Base-by-base conservation (phyloP, 2,797 vertebrate species). In the Odontamblyopus lacepedii region DNA sequence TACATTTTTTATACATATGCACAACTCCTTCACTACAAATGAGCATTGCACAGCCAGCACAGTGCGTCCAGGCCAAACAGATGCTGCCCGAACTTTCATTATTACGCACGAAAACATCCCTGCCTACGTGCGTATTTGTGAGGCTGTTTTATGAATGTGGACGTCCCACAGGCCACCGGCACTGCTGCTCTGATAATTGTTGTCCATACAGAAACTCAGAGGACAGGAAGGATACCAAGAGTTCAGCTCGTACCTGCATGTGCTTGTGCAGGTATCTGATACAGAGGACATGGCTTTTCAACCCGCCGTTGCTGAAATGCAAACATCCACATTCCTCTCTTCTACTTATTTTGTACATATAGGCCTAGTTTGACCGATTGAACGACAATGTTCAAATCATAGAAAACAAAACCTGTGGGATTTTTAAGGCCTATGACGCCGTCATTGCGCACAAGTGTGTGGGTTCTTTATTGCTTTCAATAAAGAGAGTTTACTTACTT, bases 241-340 rank as follows among this genome's bases (percentile, higher is more conserved):
- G 74, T 82, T 77, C 69, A 73, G 76, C 51, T 80, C 81, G 72
- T 75, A 81, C 87, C 88, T 87, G 90, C 89, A 91, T 53, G 53
- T 87, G 90, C 89, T 89, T 53, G 53, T 60, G 79, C n/a, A 77
- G 76, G 85, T 83, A 89, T 90, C 87, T 87, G 88, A 92, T 87
- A 81, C 41, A 83, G 78, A 83, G 76, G 70, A 79, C 76, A 69
- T 74, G 67, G 79, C 63, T 75, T 86, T 80, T 85, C 75, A 83
- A 63, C 77, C 75, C 71, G 61, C 51, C 66, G 72, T 73, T 51
- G 73, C 55, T 83, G 83, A 90, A 89, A 88, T 84, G 86, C 79
- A 92, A 91, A 91, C 81, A 91, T 87, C 86, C 84, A 15, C 83
- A 76, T 68, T 71, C 69, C 71, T 35, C 27, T 63, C 69, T 78